Percentiles rank a stretch among this genome's conserved stretches.
These are phyloP conservation scores for Polia nebulosa DNA, from an alignment of 2,888 invertebrate genomes.

Conservation along the genomic window DNA sequence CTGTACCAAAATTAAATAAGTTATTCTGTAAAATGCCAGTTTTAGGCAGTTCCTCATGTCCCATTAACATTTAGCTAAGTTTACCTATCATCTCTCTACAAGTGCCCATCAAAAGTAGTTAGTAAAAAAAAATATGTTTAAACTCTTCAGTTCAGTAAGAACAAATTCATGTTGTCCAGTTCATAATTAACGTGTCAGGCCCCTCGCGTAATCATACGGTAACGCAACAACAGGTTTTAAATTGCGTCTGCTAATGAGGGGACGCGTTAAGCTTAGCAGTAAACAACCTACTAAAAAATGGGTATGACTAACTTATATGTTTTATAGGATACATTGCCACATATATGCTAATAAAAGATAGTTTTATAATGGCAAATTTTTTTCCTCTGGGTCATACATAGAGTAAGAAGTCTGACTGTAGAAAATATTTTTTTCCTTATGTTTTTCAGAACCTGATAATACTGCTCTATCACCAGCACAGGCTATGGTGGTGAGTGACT, in stretches of 20 bases:
- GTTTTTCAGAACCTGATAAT: constrained; percentile 91
- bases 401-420: not conserved
- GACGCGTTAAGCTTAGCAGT: constrained; percentile 14
- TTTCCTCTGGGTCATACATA: not conserved
- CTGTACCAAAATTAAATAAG: not conserved
- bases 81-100: constrained; percentile 30
- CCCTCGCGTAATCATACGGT: too few relatives aligned
- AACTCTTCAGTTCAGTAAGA: not conserved
- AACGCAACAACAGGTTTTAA: too few relatives aligned
- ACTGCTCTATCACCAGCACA: constrained; percentile 94
- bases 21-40: not conserved
- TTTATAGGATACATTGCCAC: constrained; percentile 25
- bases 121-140: not conserved
- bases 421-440: not conserved
- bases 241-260: too few relatives aligned
- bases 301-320: not conserved
- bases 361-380: not conserved
- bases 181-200: too few relatives aligned
- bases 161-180: not conserved
- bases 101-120: not conserved
- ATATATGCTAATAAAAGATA: constrained; percentile 4
- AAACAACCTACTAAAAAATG: constrained; percentile 34
- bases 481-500: constrained; percentile 93
- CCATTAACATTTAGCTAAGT: not conserved
- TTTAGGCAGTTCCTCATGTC: not conserved